Evolutionary conservation across 2,113 vertebrate genomes (phyloP).

Genomic region (Pseudopodoces humilis): DNA sequence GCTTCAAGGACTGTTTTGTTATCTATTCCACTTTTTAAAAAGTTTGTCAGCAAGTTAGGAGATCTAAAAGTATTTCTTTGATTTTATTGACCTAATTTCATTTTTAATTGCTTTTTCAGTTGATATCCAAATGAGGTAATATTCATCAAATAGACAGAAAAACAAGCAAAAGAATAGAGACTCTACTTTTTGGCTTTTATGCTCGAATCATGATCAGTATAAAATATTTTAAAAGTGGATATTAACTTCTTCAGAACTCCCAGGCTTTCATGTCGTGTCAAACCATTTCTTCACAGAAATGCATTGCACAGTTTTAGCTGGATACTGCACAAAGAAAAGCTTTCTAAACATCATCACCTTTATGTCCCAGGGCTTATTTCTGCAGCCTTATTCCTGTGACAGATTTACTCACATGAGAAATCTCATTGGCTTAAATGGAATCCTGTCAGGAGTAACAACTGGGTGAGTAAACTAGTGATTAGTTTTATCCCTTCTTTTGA

Average conservation of each 20-base stretch:
- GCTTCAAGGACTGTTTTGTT: background rate
- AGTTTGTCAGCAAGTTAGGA: background rate
- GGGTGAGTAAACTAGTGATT: background rate
- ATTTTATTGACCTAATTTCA: background rate
- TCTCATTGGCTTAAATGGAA: background rate
- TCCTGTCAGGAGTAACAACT: background rate
- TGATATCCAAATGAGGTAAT: background rate
- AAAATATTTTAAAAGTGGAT: background rate
- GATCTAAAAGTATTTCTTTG: background rate
- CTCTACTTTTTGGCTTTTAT: background rate
- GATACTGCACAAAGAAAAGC: background rate
- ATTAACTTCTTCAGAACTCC: background rate
- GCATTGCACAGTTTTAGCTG: background rate
- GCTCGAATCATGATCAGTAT: background rate
- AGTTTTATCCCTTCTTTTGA: background rate
- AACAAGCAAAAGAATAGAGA: background rate
- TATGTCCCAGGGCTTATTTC: background rate
- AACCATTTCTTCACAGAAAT: background rate
- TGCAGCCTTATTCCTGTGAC: background rate
- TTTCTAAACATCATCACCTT: background rate
- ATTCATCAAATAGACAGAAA: background rate
- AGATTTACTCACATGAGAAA: background rate
- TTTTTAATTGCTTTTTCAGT: constrained; percentile 25
- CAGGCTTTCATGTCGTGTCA: background rate
- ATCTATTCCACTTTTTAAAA: background rate